phyloP scores from a whole-genome alignment of 2,113 vertebrate species.

The Trichomycterus rosablanca region DNA sequence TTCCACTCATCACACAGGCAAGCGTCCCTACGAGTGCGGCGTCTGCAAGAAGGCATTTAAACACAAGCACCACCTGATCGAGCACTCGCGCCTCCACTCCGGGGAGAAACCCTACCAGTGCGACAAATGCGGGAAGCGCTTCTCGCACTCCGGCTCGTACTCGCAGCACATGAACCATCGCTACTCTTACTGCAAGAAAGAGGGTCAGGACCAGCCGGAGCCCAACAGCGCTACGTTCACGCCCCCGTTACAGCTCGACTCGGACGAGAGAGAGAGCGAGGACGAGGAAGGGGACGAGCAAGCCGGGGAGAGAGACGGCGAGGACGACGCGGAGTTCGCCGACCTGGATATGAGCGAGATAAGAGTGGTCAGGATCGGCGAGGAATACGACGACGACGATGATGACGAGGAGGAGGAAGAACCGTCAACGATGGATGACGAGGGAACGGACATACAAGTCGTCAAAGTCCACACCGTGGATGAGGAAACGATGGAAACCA shows the following conservation, averaged over 20 bases:
- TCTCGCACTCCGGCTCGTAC: conserved; percentile 96
- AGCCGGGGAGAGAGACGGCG: conserved; percentile 79
- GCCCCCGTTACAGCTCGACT: conserved; percentile 83
- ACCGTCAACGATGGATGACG: conserved; percentile 13
- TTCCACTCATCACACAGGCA: conserved; percentile 82
- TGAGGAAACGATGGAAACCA: conserved; percentile 55
- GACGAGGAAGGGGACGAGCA: conserved; percentile 71
- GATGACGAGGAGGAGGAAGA: conserved; percentile 53
- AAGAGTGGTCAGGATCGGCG: conserved; percentile 67
- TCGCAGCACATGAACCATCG: conserved; percentile 99
- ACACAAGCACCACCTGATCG: conserved; percentile 98
- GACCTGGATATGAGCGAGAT: conserved; percentile 71
- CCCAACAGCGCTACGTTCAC: conserved; percentile 54
- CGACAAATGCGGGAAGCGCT: conserved; percentile 95
- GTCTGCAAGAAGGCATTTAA: conserved; percentile 97
- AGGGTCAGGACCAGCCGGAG: conserved; percentile 65
- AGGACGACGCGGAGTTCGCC: conserved; percentile 67
- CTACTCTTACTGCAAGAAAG: conserved; percentile 97
- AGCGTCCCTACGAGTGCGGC: conserved; percentile 90
- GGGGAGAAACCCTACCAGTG: conserved; percentile 98
- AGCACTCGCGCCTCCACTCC: conserved; percentile 93
- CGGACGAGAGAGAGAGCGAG: conserved; percentile 85
- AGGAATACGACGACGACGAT: conserved; percentile 61
- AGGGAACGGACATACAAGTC: conserved; percentile 34
- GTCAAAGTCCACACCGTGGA: conserved; percentile 25